Evolutionary conservation across 2,797 vertebrate genomes (phyloP), one percentile per base, ranked within the genome.

Genomic region (Silurus aristotelis): DNA sequence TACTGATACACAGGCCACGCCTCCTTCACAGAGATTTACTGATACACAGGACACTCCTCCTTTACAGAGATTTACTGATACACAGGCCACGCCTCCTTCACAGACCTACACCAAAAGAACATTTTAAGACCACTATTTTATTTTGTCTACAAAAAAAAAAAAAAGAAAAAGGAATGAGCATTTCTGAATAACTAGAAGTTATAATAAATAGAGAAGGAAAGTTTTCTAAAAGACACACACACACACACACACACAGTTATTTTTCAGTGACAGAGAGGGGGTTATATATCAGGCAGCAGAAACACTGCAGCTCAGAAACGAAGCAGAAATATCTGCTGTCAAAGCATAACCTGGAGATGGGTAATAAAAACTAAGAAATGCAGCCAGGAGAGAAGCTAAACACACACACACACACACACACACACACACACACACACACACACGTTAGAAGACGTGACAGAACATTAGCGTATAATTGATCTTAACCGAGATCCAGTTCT

Each of bases 311-410:
- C 66, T 52, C 19, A 12, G 63, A n/a, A 82, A 75, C 0, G 55
- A 38, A 52, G n/a, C 72, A 61, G 56, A 83, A 78, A 52, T 80
- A 70, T 86, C 82, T 71, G 82, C 82, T 73, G 85, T 86, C 85
- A 86, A 71, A 83, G 82, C 75, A 83, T 27, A 80, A 87, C 76
- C 77, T 27, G 20, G 12, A 85, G 55, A 77, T 19, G 67, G 48
- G 75, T 56, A 86, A 27, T 60, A 78, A 78, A 84, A 84, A 7
- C 6, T 68, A 78, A 68, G 68, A 84, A 58, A 56, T 46, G 27
- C 27, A 58, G 63, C 63, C 19, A 55, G 58, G 63, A 78, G 52
- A 68, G 75, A 46, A 78, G 20, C 61, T 58, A 77, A 25, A 76
- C 19, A 52, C 58, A 55, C 60, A 83, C 82, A 75, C 82, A 72